phyloP scores from a whole-genome alignment of 2,797 vertebrate species.

The Eutrigla gurnardus region DNA sequence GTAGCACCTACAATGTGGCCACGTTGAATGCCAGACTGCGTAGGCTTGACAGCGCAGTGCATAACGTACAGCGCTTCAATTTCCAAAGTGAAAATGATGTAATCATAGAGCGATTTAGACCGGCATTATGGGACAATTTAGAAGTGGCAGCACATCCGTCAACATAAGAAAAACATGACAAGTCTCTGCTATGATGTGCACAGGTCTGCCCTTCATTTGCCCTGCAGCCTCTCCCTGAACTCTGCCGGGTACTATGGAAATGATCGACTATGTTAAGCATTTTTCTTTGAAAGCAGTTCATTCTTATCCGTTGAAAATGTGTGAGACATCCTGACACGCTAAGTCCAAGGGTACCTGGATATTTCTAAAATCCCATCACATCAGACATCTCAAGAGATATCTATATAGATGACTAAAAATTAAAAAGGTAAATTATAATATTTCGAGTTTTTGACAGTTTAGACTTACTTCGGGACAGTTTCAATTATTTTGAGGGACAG shows the following conservation, averaged over 20 bases:
- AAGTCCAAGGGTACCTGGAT: slow-evolving; percentile 42
- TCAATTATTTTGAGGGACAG: no score
- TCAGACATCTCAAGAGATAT: slow-evolving; percentile 50
- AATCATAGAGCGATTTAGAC: slow-evolving; percentile 69
- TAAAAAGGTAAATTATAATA: no score
- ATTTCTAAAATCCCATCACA: slow-evolving; percentile 49
- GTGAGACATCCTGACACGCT: slow-evolving; percentile 50
- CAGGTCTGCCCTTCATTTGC: slow-evolving; percentile 76
- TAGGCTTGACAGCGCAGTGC: slow-evolving; percentile 43
- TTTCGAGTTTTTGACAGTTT: no score
- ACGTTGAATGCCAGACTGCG: slow-evolving; percentile 41
- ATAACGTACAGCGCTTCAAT: slow-evolving; percentile 68
- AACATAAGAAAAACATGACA: slow-evolving; percentile 77
- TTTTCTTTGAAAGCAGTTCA: slow-evolving; percentile 55
- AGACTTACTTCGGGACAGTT: no score
- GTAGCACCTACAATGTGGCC: slow-evolving; percentile 13
- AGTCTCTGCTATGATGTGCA: slow-evolving; percentile 50
- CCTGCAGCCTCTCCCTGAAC: slow-evolving; percentile 69
- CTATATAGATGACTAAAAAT: no score
- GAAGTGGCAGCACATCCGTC: slow-evolving; percentile 70
- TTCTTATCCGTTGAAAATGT: slow-evolving; percentile 58
- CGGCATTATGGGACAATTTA: slow-evolving; percentile 61
- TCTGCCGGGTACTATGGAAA: slow-evolving; percentile 30
- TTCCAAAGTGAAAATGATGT: slow-evolving; percentile 69
- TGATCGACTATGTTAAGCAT: slow-evolving; percentile 61